phyloP scores from a whole-genome alignment of 92 coral and sea anemone species.

The Heliopora coerulea region DNA sequence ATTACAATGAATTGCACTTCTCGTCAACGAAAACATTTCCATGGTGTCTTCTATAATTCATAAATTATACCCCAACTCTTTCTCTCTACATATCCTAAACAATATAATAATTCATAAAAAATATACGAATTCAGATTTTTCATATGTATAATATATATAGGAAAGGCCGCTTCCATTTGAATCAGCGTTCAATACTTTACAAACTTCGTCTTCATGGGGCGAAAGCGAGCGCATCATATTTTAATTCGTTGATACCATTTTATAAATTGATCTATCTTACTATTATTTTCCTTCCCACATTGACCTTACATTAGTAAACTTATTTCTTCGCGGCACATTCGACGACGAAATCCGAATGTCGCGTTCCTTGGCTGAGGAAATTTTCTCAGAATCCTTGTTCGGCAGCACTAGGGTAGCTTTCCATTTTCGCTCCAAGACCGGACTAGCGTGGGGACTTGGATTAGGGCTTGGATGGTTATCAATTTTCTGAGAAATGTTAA shows the following conservation, averaged over 20 bases:
- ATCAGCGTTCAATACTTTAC: slow-evolving; percentile 20
- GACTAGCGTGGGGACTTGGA: slow-evolving; percentile 20
- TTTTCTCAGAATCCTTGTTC: slow-evolving; percentile 26
- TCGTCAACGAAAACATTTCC: not conserved
- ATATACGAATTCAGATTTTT: slow-evolving; percentile 28
- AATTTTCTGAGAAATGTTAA: slow-evolving; percentile 10
- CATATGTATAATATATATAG: slow-evolving; percentile 34
- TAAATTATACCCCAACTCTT: slow-evolving; percentile 11
- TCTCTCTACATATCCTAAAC: not conserved
- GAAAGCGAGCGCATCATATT: not conserved
- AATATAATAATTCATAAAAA: slow-evolving; percentile 28
- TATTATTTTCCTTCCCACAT: slow-evolving; percentile 38
- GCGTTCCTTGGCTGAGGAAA: slow-evolving; percentile 13
- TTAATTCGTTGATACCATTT: not conserved
- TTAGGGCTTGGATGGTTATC: slow-evolving; percentile 14
- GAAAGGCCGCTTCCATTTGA: not conserved
- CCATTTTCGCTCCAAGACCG: slow-evolving; percentile 25
- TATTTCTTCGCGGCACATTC: slow-evolving; percentile 21
- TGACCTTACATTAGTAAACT: slow-evolving; percentile 35
- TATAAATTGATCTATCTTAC: not conserved
- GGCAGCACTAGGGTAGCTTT: slow-evolving; percentile 31
- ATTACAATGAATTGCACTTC: not conserved
- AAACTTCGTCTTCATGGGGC: slow-evolving; percentile 3
- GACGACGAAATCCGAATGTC: slow-evolving; percentile 24
- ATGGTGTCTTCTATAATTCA: not conserved